These are phyloP conservation scores for Xenopus laevis DNA, from an alignment of 2,113 vertebrate genomes.

Conservation along the genomic window DNA sequence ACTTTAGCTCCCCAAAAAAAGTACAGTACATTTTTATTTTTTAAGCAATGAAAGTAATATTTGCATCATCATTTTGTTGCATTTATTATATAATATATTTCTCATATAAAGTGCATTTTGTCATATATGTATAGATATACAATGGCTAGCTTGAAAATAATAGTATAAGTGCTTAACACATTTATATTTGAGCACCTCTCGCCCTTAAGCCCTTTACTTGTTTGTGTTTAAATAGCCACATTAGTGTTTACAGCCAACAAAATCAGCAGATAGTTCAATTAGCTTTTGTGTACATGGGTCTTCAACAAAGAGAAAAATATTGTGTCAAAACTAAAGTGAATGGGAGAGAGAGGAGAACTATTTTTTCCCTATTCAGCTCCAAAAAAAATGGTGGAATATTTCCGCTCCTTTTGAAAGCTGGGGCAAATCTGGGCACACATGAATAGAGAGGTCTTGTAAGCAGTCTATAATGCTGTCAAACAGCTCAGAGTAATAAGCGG, in stretches of 20 bases:
- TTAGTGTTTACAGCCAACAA: conserved; percentile 68
- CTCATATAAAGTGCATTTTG: too few species aligned
- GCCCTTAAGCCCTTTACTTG: neutral
- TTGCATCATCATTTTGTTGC: too few species aligned
- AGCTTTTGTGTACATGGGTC: conserved; percentile 45
- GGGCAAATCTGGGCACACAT: conserved; percentile 60
- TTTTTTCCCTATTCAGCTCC: conserved; percentile 65
- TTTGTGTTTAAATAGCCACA: conserved; percentile 44
- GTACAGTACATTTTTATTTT: too few species aligned
- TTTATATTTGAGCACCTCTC: too few species aligned
- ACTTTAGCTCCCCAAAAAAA: too few species aligned
- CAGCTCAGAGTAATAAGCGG: conserved; percentile 91
- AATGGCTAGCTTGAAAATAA: too few species aligned
- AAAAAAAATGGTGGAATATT: conserved; percentile 78
- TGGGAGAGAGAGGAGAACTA: conserved; percentile 54
- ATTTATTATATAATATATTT: too few species aligned
- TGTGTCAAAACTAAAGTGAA: conserved; percentile 68
- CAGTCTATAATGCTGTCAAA: conserved; percentile 89
- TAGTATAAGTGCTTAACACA: too few species aligned
- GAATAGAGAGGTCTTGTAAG: conserved; percentile 75
- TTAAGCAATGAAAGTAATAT: too few species aligned
- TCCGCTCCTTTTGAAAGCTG: conserved; percentile 84
- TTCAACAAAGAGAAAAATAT: conserved; percentile 68
- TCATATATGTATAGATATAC: too few species aligned
- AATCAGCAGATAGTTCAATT: conserved; percentile 52